Evolutionary conservation across 2,888 invertebrate species (phyloP).

Genomic region (Tetragonula carbonaria): DNA sequence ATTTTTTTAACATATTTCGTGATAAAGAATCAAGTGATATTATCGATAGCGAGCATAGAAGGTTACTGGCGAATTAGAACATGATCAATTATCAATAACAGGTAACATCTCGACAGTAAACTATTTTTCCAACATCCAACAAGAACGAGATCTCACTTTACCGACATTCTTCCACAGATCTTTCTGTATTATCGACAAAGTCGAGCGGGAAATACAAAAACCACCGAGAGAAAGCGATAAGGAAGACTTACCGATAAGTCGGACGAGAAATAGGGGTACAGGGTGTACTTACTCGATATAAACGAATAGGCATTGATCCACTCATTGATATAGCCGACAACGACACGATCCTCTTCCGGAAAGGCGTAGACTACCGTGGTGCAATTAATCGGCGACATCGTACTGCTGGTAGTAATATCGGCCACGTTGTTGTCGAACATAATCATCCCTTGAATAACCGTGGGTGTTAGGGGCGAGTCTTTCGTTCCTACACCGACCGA

Average conservation of each 20-base stretch:
- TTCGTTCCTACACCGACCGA: conserved; percentile 74
- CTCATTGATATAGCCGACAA: conserved; percentile 88
- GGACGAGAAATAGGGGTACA: not conserved
- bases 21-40: not conserved
- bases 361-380: conserved; percentile 84
- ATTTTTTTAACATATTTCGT: not conserved
- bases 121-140: not conserved
- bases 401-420: conserved; percentile 70
- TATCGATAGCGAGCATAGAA: not conserved
- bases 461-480: conserved; percentile 73
- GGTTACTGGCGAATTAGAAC: not conserved
- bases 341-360: conserved; percentile 84
- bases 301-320: conserved; percentile 89
- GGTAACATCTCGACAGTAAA: not conserved
- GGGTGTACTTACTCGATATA: conserved; percentile 88
- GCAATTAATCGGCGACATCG: conserved; percentile 83
- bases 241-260: conserved; percentile 28
- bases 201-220: not conserved
- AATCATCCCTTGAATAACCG: conserved; percentile 71
- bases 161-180: not conserved
- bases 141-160: conserved; percentile 1
- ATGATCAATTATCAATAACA: not conserved
- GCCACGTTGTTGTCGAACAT: conserved; percentile 74
- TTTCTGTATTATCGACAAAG: not conserved
- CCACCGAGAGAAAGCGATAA: not conserved